Base-by-base conservation (phyloP, 2,888 invertebrate species). In the Neoitamus cyanurus region DNA sequence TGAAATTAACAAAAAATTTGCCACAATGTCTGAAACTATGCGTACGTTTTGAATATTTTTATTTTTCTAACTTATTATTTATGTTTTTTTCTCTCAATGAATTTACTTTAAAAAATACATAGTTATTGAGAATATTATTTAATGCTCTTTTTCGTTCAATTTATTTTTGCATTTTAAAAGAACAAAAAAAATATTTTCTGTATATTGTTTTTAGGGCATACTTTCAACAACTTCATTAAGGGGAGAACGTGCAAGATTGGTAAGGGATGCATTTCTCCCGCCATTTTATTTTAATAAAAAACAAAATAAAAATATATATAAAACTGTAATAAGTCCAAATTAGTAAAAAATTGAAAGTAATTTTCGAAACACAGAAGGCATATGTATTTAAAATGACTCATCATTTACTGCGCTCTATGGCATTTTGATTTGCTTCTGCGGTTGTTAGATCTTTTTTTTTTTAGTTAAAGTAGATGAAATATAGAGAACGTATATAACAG, bases 211-310 rank as follows among this genome's bases (percentile, higher is more conserved):
- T 78, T 78, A 78, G 78, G 78, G 78, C 31, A 78, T 78, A 42
- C 78, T 78, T 58, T 73, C 86, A 78, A 48, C 84, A 73, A 86
- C 82, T 85, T 85, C 86, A 84, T 87, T 87, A 85, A 83, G 84
- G 83, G 87, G 87, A 85, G 86, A 87, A 77, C 86, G 86, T 80
- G 85, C 83, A 46, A 86, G 86, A 86, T 86, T 87, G 87, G 87
- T 87, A 87, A 87, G 87, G 84, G 80, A 68, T 77, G 78, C 78
- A 48, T 78, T 78, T 58, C 58, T 58, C 78, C 78, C 58, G 58
- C 25, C n/a, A 78, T 70, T 58, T 58, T 25, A 58, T 7, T 48
- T 48, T 48, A 7, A 20, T 58, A 20, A 20, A 20, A 58, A 20
- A 58, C 9, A n/a, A 70, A 77, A 37, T 25, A 77, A 83, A 78